A percentile compares a stretch with the other conserved stretches of the same genome.
These are phyloP conservation scores for Melanostoma scalare DNA, from an alignment of 2,888 invertebrate species.

Conservation along the genomic window DNA sequence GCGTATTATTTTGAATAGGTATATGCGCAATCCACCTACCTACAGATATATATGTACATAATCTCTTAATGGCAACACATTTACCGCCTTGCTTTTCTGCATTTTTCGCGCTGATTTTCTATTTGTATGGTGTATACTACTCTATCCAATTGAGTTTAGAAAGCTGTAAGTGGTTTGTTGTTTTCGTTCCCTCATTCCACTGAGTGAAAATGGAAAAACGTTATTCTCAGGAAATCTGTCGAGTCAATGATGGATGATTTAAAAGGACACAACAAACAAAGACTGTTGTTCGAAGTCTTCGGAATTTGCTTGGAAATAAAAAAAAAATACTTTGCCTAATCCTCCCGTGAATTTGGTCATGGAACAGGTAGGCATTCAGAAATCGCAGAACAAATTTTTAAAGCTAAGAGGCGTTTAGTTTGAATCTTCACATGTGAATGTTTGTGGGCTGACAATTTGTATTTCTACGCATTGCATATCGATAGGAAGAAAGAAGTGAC, in stretches of 20 bases:
- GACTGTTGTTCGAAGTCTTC: conserved; percentile 8
- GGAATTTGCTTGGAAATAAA: conserved; percentile 3
- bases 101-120: conserved; percentile 63
- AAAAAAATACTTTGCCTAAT: conserved; percentile 35
- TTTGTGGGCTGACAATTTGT: no score
- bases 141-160: conserved; percentile 49
- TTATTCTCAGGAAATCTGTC: conserved; percentile 50
- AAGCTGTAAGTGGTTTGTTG: conserved; percentile 8
- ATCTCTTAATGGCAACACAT: conserved; percentile 27
- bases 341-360: conserved; percentile 1
- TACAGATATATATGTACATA: neutral
- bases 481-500: no score
- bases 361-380: neutral
- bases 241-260: conserved; percentile 53
- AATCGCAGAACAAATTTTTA: no score
- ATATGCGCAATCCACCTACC: neutral
- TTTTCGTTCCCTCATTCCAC: conserved; percentile 15
- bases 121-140: neutral
- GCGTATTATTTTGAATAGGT: conserved; percentile 24
- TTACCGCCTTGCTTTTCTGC: conserved; percentile 53
- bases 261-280: conserved; percentile 32
- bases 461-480: no score
- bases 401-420: no score
- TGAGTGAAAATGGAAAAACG: conserved; percentile 11
- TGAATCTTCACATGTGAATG: no score